A percentile compares a stretch with the other conserved stretches of the same genome.
phyloP scores from a whole-genome alignment of 1,140 invertebrate species.

The Leptestheria dahalacensis region DNA sequence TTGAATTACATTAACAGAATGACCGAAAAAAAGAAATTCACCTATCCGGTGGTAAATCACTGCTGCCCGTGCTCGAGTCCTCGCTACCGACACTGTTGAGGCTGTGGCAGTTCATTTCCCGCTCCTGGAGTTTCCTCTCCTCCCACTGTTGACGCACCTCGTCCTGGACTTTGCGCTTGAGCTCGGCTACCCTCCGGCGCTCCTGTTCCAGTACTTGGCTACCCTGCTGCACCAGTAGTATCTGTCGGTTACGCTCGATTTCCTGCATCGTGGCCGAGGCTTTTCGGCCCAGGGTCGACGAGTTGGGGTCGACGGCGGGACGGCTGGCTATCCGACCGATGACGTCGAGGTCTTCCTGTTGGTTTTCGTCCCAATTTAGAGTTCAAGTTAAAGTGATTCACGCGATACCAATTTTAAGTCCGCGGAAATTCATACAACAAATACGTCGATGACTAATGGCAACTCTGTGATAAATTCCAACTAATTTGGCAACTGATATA shows the following conservation, averaged over 20 bases:
- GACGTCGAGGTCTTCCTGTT: conserved; percentile 57
- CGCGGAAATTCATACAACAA: too few species aligned
- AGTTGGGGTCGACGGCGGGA: conserved; percentile 49
- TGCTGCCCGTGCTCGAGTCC: conserved; percentile 40
- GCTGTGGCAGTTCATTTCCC: conserved; percentile 48
- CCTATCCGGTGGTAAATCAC: conserved; percentile 46
- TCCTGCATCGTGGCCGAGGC: conserved; percentile 78
- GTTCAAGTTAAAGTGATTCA: too few species aligned
- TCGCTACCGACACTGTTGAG: conserved; percentile 49
- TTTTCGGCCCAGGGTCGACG: conserved; percentile 45
- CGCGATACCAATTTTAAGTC: too few species aligned
- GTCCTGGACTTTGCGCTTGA: conserved; percentile 70
- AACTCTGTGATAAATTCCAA: too few species aligned
- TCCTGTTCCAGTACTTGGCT: conserved; percentile 82
- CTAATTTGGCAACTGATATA: too few species aligned
- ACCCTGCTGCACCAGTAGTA: conserved; percentile 78
- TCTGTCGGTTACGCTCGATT: conserved; percentile 70
- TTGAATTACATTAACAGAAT: too few species aligned
- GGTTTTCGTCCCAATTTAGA: too few species aligned
- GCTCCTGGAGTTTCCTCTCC: conserved; percentile 32
- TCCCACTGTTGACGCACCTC: conserved; percentile 77
- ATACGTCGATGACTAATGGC: too few species aligned
- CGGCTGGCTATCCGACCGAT: conserved; percentile 71
- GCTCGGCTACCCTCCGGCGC: conserved; percentile 62
- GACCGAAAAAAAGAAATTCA: conserved; percentile 29